These are phyloP conservation scores for Azemiops feae DNA, from an alignment of 2,113 vertebrate genomes.

Conservation along the genomic window DNA sequence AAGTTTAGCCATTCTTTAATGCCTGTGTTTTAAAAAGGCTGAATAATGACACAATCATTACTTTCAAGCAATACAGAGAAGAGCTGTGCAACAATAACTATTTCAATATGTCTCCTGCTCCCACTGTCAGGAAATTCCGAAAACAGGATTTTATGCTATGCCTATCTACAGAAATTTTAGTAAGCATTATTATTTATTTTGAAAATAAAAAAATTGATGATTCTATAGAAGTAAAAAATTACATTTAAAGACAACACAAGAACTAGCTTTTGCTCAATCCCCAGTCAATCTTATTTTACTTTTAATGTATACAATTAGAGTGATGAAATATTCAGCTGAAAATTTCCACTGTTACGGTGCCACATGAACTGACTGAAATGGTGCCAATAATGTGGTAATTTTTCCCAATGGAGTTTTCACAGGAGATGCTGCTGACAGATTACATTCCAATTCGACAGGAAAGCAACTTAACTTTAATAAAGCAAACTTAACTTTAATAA, in stretches of 20 bases:
- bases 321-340: background rate
- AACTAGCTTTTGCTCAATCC: background rate
- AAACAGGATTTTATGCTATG: background rate
- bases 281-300: background rate
- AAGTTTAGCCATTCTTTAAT: background rate
- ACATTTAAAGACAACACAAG: background rate
- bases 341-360: background rate
- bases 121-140: background rate
- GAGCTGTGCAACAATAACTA: background rate
- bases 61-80: background rate
- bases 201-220: background rate
- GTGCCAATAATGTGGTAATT: background rate
- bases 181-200: background rate
- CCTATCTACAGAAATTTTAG: background rate
- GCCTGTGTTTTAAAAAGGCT: background rate
- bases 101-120: background rate
- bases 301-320: background rate
- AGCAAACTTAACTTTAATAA: conserved; percentile 58
- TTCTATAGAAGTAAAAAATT: background rate
- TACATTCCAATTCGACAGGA: background rate
- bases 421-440: background rate
- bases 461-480: conserved; percentile 52
- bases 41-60: background rate
- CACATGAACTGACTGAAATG: background rate
- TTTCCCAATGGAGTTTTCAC: background rate